phyloP scores from a whole-genome alignment of 2,113 vertebrate species.

The Oxyura jamaicensis region DNA sequence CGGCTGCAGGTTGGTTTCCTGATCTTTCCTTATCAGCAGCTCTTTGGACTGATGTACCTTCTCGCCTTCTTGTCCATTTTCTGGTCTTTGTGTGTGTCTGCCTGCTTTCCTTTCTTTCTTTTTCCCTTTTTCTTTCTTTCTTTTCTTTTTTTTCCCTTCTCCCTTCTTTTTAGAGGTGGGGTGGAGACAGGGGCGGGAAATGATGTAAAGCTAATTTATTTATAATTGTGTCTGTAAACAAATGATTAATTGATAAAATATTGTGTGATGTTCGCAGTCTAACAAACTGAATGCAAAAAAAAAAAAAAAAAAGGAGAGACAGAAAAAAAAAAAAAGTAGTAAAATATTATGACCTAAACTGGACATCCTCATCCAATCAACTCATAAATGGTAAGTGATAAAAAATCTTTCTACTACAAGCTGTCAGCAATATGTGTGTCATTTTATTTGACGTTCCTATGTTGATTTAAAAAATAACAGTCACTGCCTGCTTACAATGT shows the following conservation, averaged over 20 bases:
- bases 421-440: slow-evolving; percentile 40
- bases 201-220: slow-evolving; percentile 29
- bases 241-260: slow-evolving; percentile 20
- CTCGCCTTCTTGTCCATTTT: slow-evolving; percentile 19
- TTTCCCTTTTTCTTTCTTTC: neutral
- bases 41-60: neutral
- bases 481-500: neutral
- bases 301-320: neutral
- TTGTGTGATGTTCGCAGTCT: slow-evolving; percentile 38
- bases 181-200: slow-evolving; percentile 8
- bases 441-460: slow-evolving; percentile 56
- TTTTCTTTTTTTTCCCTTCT: fast-evolving
- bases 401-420: slow-evolving; percentile 44
- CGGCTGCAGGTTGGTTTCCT: slow-evolving; percentile 2
- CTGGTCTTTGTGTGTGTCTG: slow-evolving; percentile 29
- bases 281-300: neutral
- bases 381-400: slow-evolving; percentile 70
- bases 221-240: slow-evolving; percentile 27
- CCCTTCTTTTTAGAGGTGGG: neutral
- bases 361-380: slow-evolving; percentile 44
- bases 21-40: neutral
- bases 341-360: slow-evolving; percentile 35
- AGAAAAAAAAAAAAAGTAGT: neutral
- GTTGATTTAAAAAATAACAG: slow-evolving; percentile 52
- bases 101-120: neutral